Evolutionary conservation across 2,113 vertebrate genomes (phyloP), one percentile per base, ranked within the genome.

Genomic region (Peromyscus californicus): DNA sequence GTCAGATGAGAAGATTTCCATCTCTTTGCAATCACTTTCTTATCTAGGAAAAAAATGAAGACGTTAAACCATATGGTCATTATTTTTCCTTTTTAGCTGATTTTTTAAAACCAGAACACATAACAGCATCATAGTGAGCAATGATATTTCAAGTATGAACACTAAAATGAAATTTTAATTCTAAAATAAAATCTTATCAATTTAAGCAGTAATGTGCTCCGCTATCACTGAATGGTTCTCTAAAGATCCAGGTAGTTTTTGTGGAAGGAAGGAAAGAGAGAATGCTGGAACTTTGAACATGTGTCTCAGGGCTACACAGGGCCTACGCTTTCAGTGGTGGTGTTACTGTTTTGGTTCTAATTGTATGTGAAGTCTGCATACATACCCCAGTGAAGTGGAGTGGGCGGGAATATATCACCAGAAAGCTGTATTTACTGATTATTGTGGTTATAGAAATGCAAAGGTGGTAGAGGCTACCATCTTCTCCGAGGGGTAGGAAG

Each of bases 401-500:
- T 93, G n/a, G 75, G 67, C 76, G 69, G 57, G 86, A 93, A 85
- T 75, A 84, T 96, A 89, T 59, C 90, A 59, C 89, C 59, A 54
- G 86, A 65, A 48, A 86, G 42, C 69, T 93, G 95, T 87, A 70
- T 96, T 97, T 95, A 69, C 78, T 86, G 69, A 82, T 31, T 74
- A 19, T 76, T 95, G 93, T 96, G 26, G 24, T 51, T 93, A 75
- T 70, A 88, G 78, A 86, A 91, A 97, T 85, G 89, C 9, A 95
- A 98, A 95, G 97, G 84, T 26, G 7, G 51, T 96, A n/a, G 96
- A 96, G 78, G 90, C 65, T 83, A 89, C 92, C 89, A 94, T 95
- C 88, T 95, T 95, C 88, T 95, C 74, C 82, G 78, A 96, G 82
- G 92, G 92, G 70, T 91, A 90, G 63, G 51, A 21, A 97, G 95